Percentiles rank a stretch among this genome's conserved stretches.
Conservation (phyloP, 1,140 invertebrate genomes). For the Odontomachus brunneus region DNA sequence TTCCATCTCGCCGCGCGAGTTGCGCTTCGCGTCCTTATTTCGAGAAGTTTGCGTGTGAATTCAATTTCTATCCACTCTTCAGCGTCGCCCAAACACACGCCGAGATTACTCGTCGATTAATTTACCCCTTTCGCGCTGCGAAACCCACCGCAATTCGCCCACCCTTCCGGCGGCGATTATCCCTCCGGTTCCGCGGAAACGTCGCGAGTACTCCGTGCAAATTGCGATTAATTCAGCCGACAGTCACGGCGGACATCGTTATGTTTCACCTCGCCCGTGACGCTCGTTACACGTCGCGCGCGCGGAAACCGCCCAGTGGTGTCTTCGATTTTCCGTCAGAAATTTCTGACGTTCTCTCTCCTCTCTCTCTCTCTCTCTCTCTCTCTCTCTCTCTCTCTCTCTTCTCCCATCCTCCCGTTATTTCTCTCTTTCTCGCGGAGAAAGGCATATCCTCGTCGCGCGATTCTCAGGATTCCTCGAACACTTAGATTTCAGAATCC, state of each 20-base stretch:
- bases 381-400: too few species aligned
- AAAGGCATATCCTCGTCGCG: background rate
- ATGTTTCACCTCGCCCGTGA: constrained; percentile 14
- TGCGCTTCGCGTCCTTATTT: constrained; percentile 12
- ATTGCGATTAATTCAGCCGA: constrained; percentile 65
- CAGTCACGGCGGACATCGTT: constrained; percentile 50
- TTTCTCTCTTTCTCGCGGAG: too few species aligned
- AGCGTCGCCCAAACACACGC: constrained; percentile 25
- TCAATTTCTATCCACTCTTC: constrained; percentile 53
- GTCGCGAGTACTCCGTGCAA: constrained; percentile 23
- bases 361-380: too few species aligned
- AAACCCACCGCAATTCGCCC: background rate
- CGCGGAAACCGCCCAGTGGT: background rate
- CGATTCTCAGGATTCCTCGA: constrained; percentile 5
- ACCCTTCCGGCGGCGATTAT: constrained; percentile 40
- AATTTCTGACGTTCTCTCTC: background rate
- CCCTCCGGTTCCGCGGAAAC: background rate
- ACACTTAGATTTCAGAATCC: background rate
- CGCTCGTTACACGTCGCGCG: background rate
- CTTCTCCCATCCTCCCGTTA: too few species aligned
- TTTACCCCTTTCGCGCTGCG: constrained; percentile 38
- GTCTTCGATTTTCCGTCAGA: constrained; percentile 9
- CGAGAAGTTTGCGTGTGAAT: constrained; percentile 40
- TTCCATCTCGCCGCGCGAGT: background rate
- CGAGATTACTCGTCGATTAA: constrained; percentile 67